Evolutionary conservation across 2,113 vertebrate species (phyloP).

Genomic region (Onychostruthus taczanowskii): DNA sequence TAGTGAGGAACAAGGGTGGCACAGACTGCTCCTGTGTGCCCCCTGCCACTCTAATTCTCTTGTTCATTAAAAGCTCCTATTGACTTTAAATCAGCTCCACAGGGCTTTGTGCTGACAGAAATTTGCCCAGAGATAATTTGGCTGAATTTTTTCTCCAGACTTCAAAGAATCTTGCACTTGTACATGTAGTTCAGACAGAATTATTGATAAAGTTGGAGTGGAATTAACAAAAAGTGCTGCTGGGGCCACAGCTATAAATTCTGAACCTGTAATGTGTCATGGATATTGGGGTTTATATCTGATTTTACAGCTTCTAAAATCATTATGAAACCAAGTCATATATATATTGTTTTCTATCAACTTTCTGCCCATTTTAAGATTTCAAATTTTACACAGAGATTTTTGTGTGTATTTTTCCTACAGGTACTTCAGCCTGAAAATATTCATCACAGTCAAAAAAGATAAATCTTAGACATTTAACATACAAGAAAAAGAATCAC

Average conservation of each 20-base stretch:
- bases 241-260: background rate
- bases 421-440: background rate
- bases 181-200: conserved; percentile 48
- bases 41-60: background rate
- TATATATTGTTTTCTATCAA: background rate
- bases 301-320: background rate
- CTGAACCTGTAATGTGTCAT: background rate
- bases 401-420: background rate
- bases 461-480: background rate
- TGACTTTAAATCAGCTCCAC: conserved; percentile 31
- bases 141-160: conserved; percentile 37
- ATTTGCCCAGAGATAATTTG: conserved; percentile 42
- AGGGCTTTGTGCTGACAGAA: conserved; percentile 43
- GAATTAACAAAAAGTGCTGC: conserved; percentile 35
- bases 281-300: background rate
- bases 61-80: conserved; percentile 41
- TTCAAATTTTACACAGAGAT: background rate
- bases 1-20: background rate
- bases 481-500: background rate
- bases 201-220: conserved; percentile 47
- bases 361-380: background rate
- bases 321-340: background rate
- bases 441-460: background rate
- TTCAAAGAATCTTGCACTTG: conserved; percentile 29
- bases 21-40: background rate